phyloP scores from a whole-genome alignment of 2,888 invertebrate species.

The Pollenia angustigena region DNA sequence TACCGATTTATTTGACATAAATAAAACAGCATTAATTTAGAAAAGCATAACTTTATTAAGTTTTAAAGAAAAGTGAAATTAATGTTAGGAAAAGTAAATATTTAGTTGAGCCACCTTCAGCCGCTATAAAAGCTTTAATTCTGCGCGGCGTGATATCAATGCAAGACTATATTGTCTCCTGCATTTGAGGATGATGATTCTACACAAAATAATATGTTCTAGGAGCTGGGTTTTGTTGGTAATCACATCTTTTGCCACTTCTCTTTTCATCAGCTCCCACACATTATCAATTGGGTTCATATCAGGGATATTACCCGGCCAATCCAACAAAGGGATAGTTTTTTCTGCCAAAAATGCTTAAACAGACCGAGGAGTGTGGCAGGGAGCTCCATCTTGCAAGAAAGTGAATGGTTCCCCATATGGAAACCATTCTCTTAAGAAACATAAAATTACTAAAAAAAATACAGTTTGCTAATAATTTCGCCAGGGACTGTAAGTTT shows the following conservation, averaged over 20 bases:
- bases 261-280: conserved; percentile 11
- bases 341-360: background rate
- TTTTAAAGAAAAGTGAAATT: too few relatives aligned
- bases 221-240: background rate
- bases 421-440: too few relatives aligned
- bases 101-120: too few relatives aligned
- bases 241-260: background rate
- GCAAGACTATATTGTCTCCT: background rate
- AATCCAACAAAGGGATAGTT: background rate
- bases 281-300: conserved; percentile 5
- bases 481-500: too few relatives aligned
- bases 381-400: background rate
- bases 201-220: background rate
- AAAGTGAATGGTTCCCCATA: background rate
- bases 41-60: too few relatives aligned
- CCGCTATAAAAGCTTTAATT: background rate
- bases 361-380: background rate
- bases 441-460: too few relatives aligned
- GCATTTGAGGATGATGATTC: background rate
- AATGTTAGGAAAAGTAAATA: too few relatives aligned
- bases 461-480: too few relatives aligned
- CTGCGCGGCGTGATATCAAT: conserved; percentile 1
- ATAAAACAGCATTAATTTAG: too few relatives aligned
- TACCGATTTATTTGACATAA: too few relatives aligned
- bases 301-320: conserved; percentile 14